phyloP scores from a whole-genome alignment of 2,113 vertebrate genomes.

The Scytalopus superciliaris region DNA sequence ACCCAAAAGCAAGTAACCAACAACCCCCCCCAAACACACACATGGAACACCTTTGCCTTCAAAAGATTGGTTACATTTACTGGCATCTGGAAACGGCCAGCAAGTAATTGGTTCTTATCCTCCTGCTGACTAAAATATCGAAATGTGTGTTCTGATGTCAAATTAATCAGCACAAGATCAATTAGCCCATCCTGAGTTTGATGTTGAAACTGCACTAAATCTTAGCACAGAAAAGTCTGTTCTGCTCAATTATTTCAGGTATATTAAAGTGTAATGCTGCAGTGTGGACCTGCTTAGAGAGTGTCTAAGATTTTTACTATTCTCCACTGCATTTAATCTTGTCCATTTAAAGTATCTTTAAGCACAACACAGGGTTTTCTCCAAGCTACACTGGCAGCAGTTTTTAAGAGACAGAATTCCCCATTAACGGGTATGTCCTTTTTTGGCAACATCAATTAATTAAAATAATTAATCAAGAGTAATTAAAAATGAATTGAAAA shows the following conservation, averaged over 20 bases:
- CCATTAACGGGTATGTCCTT: not conserved
- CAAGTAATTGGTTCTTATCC: not conserved
- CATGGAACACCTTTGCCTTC: not conserved
- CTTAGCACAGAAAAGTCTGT: not conserved
- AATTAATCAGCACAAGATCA: not conserved
- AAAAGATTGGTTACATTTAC: not conserved
- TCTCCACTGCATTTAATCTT: not conserved
- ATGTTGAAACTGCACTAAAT: not conserved
- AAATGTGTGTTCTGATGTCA: not conserved
- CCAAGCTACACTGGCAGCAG: not conserved
- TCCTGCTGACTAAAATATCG: not conserved
- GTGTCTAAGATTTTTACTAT: not conserved
- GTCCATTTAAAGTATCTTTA: not conserved
- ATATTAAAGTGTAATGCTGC: not conserved
- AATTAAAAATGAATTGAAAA: not conserved
- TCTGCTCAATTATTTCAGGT: not conserved
- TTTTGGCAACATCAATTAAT: not conserved
- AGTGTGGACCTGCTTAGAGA: not conserved
- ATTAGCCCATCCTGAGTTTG: not conserved
- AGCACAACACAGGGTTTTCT: not conserved
- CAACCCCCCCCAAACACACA: not conserved
- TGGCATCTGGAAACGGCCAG: not conserved
- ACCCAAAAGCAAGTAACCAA: not conserved
- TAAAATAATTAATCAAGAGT: not conserved
- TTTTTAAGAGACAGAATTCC: not conserved